A percentile compares a stretch with the other conserved stretches of the same genome.
Evolutionary conservation across 1,140 invertebrate genomes (phyloP).

Genomic region (Brachionus sp.): DNA sequence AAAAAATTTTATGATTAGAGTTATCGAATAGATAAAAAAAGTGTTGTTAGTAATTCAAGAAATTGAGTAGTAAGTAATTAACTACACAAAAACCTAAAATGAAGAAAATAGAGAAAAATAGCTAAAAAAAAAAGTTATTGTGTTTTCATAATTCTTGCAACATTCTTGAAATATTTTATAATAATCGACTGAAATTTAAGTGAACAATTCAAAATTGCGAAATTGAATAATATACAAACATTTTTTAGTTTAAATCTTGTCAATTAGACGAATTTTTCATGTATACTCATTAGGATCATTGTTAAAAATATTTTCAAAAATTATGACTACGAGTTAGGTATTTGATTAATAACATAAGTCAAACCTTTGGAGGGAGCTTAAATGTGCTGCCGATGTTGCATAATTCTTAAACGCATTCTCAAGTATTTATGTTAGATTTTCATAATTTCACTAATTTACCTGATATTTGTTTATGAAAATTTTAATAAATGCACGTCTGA

Average conservation of each 20-base stretch:
- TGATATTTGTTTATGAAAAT: neutral
- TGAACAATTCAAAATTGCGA: neutral
- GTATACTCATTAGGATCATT: neutral
- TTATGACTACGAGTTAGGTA: neutral
- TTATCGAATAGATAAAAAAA: neutral
- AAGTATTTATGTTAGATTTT: neutral
- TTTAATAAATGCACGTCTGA: neutral
- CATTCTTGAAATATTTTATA: constrained; percentile 41
- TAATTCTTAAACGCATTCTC: neutral
- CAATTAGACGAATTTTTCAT: neutral
- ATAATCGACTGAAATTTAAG: constrained; percentile 26
- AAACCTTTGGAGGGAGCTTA: neutral
- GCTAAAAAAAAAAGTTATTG: neutral
- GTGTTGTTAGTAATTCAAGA: neutral
- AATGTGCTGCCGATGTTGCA: neutral
- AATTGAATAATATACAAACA: neutral
- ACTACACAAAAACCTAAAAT: constrained; percentile 2
- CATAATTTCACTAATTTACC: neutral
- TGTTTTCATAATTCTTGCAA: neutral
- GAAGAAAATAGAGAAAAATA: neutral
- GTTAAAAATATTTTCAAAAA: neutral
- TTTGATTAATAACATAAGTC: neutral
- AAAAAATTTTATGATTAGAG: neutral
- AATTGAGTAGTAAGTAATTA: constrained; percentile 4
- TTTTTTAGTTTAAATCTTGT: neutral